Base-by-base conservation (phyloP, 2,888 invertebrate genomes). In the Apamea epomidion region DNA sequence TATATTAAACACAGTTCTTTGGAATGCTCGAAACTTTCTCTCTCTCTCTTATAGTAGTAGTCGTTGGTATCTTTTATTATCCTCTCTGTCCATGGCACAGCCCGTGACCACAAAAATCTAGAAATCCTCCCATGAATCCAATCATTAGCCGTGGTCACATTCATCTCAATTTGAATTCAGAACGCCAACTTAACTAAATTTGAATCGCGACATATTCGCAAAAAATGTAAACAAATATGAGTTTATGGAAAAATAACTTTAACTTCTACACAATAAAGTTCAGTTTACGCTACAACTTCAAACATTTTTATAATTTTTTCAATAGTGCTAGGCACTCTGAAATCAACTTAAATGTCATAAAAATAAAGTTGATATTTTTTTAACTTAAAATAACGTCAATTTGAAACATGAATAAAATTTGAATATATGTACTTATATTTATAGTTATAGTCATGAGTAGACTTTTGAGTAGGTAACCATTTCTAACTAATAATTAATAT, bases 91-190 rank as follows among this genome's bases (percentile, higher is more conserved):
- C 58, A 72, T 42, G 4, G 21, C 42, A 72, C 42, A n/a, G 58
- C 21, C 37, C 12, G 6, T n/a, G 16, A 42, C 42, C 18, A 58
- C n/a, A 37, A 58, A n/a, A 1, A 7, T 42, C 37, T 37, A 18
- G 37, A 72, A 54, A 37, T 37, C 25, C 71, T 37, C 6, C 8
- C 37, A 54, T n/a, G 54, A 37, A 54, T 21, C 37, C n/a, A 37
- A 10, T 72, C 37, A 37, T 58, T 37, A 37, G 12, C 37, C 2
- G 2, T 72, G n/a, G 58, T n/a, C 12, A 58, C n/a, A 32, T 32
- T 72, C 32, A n/a, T 72, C 18, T 12, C 18, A 72, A 58, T 72
- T 72, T 72, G 21, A 72, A 72, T 58, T 58, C 58, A 72, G 72
- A 58, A 58, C 42, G 37, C 37, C 8, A 25, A 51, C 51, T 51